phyloP scores from a whole-genome alignment of 1,140 invertebrate species.

The Papilio machaon region DNA sequence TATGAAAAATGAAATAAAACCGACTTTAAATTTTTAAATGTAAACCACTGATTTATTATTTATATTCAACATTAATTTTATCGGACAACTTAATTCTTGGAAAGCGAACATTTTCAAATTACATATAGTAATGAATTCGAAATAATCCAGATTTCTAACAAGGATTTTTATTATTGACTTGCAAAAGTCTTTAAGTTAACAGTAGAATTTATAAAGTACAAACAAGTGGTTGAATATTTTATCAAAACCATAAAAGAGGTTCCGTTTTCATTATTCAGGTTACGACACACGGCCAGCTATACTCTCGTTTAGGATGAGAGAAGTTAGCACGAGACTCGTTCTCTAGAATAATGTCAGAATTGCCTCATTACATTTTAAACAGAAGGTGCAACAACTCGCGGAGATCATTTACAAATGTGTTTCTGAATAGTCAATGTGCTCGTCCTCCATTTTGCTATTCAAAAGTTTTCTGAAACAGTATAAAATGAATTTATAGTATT shows the following conservation, averaged over 20 bases:
- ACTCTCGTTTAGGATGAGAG: not conserved
- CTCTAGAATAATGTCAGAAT: constrained; percentile 26
- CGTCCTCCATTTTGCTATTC: not conserved
- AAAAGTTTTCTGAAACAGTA: constrained; percentile 1
- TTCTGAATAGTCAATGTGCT: not conserved
- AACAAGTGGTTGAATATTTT: constrained; percentile 15
- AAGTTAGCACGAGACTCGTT: not conserved
- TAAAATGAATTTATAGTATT: not conserved
- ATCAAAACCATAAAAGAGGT: constrained; percentile 14
- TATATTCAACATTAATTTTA: no score
- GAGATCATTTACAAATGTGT: not conserved
- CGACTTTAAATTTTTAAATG: no score
- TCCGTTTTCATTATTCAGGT: constrained; percentile 25
- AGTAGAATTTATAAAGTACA: not conserved
- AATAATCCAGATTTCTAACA: no score
- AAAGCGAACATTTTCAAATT: no score
- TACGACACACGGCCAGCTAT: not conserved
- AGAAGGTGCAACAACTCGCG: not conserved
- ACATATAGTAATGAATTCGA: no score
- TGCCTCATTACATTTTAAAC: constrained; percentile 25
- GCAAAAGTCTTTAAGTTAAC: not conserved
- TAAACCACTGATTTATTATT: no score
- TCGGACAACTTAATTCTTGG: no score
- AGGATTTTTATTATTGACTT: not conserved
- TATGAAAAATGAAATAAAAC: no score